A percentile compares a stretch with the other conserved stretches of the same genome.
These are phyloP conservation scores for Drosophila ambigua DNA, from an alignment of 1,140 invertebrate genomes.

Conservation along the genomic window DNA sequence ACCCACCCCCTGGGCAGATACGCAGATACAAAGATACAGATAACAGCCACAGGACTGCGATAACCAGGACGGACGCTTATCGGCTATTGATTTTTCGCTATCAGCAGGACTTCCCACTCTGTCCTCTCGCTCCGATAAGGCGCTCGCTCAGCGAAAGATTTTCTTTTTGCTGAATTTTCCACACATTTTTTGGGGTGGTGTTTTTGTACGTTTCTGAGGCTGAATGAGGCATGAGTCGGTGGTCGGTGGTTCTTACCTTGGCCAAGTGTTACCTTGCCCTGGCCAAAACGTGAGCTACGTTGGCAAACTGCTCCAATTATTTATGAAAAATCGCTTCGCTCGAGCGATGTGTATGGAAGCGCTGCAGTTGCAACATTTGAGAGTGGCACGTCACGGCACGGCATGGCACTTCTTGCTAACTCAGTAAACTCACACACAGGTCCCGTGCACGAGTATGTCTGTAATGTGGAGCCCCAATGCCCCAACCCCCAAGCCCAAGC, in stretches of 20 bases:
- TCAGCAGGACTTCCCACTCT: not conserved
- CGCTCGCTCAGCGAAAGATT: conserved; percentile 10
- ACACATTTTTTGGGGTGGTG: not conserved
- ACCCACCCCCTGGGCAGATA: too few species aligned
- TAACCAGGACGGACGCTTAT: conserved; percentile 25
- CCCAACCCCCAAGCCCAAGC: conserved; percentile 22
- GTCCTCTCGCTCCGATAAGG: not conserved
- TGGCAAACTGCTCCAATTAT: conserved; percentile 75
- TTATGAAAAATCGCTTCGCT: conserved; percentile 43
- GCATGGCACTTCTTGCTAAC: conserved; percentile 67
- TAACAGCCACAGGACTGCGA: not conserved
- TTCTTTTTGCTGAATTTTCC: not conserved
- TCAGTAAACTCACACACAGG: conserved; percentile 53
- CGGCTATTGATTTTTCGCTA: conserved; percentile 17
- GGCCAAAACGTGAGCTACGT: conserved; percentile 47
- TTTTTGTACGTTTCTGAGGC: conserved; percentile 6
- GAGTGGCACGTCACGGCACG: not conserved
- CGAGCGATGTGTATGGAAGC: conserved; percentile 3
- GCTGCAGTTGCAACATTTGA: conserved; percentile 70
- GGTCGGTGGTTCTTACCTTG: conserved; percentile 31
- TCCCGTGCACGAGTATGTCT: too few species aligned
- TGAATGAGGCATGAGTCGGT: conserved; percentile 6
- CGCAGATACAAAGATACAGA: too few species aligned
- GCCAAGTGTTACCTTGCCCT: conserved; percentile 58
- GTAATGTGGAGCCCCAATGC: conserved; percentile 11